These are phyloP conservation scores for Polypterus senegalus DNA, from an alignment of 2,113 vertebrate genomes.

Conservation along the genomic window DNA sequence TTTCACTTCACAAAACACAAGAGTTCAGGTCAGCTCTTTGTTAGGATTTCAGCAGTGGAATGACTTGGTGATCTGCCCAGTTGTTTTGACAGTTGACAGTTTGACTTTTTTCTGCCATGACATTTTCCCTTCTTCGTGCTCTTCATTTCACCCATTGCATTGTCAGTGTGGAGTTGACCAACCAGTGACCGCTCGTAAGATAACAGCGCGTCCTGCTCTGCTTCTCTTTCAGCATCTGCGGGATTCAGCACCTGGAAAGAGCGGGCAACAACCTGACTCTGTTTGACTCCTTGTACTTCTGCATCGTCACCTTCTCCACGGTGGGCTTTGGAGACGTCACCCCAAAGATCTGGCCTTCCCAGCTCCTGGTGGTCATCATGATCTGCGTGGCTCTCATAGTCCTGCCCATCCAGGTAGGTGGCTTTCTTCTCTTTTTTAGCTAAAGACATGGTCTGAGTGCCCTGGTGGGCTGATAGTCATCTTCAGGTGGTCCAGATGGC, in stretches of 20 bases:
- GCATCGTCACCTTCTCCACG: constrained; percentile 24
- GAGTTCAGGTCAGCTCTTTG: too few relatives aligned
- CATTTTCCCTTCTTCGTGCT: not conserved
- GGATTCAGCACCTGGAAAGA: constrained; percentile 21
- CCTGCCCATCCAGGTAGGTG: constrained; percentile 20
- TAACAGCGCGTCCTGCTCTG: not conserved
- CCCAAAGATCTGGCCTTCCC: constrained; percentile 25
- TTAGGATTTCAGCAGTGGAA: too few relatives aligned
- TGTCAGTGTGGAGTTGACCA: not conserved
- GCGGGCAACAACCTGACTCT: constrained; percentile 21
- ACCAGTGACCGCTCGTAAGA: not conserved
- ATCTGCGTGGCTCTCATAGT: constrained; percentile 25
- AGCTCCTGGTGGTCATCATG: constrained; percentile 28
- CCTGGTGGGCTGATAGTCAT: too few relatives aligned
- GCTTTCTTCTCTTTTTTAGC: too few relatives aligned
- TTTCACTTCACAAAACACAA: too few relatives aligned
- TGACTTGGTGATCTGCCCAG: too few relatives aligned
- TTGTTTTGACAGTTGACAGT: too few relatives aligned
- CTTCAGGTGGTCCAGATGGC: too few relatives aligned
- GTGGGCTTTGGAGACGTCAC: constrained; percentile 23
- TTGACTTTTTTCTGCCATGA: not conserved
- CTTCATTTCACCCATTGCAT: not conserved
- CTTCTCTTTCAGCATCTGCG: constrained; percentile 18
- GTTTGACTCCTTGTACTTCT: constrained; percentile 24
- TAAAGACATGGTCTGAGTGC: too few relatives aligned